Base-by-base conservation (phyloP, 2,113 vertebrate species). In the Etheostoma spectabile region DNA sequence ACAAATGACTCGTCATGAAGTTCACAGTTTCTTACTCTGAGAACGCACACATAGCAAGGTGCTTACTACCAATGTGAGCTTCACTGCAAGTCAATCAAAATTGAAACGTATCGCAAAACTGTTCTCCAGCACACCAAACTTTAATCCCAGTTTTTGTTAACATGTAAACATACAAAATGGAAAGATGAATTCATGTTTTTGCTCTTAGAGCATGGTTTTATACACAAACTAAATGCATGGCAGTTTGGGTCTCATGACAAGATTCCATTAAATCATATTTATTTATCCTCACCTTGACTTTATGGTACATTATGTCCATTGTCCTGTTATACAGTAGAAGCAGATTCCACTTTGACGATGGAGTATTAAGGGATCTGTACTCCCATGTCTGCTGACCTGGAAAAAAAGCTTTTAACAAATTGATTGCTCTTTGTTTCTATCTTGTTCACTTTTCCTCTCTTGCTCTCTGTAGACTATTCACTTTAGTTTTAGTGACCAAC, bases 371-470 rank as follows among this genome's bases (percentile, higher is more conserved):
- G 33, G 69, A 81, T 79, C 6, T 80, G 22, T 38, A n/a, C 53
- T 68, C 27, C 27, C 4, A 8, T 66, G 19, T 61, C 30, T 63
- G 45, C 21, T 77, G 76, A 79, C 77, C 77, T 64, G 46, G n/a
- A n/a, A n/a, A 83, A 80, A 74, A 72, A 67, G 52, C 59, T 77
- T 78, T 75, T 51, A 64, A 62, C 67, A 77, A 79, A 86, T 77
- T 21, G 33, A 38, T 57, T 38, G 3, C 13, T 48, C 12, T 53
- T 2, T 70, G 60, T 68, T 38, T 73, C 52, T 11, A 5, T 71
- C 3, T 51, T 2, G 13, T 64, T 78, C 16, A 53, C 35, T 19
- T 12, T 46, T 35, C 1, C n/a, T 38, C 42, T 5, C 14, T 65
- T 46, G 3, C 35, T 48, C 61, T 16, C 21, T 45, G 38, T 21